Percentiles rank a stretch among this genome's conserved stretches.
phyloP scores from a whole-genome alignment of 64 coral and sea anemone species.

The Montipora capricornis region DNA sequence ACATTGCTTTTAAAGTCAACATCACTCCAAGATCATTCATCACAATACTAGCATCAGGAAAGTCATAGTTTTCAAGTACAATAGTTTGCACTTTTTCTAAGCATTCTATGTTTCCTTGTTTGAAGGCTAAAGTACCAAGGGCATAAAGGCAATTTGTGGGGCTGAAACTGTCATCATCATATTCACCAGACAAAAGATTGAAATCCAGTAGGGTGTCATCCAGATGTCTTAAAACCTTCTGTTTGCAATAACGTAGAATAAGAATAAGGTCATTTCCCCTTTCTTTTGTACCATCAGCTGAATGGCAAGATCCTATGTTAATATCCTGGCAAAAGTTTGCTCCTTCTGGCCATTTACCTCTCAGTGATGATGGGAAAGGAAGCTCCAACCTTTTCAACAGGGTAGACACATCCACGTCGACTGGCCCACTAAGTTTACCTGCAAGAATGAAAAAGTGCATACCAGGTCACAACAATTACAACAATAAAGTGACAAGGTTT shows the following conservation, averaged over 20 bases:
- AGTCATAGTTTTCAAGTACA: background rate
- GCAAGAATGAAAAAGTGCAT: no score
- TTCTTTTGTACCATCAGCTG: background rate
- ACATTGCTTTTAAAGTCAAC: background rate
- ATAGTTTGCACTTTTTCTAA: background rate
- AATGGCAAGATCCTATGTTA: background rate
- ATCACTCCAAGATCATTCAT: conserved; percentile 27
- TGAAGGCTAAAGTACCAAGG: background rate
- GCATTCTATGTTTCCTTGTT: background rate
- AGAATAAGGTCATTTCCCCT: background rate
- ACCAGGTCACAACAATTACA: no score
- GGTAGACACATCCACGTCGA: rapidly evolving
- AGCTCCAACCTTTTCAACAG: no score
- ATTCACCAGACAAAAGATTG: background rate
- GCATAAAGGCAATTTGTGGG: background rate
- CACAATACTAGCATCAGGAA: background rate
- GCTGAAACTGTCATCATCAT: background rate
- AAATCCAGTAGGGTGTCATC: background rate
- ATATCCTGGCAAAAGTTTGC: background rate
- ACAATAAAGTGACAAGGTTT: no score
- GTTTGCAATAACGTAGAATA: background rate
- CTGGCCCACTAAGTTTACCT: no score
- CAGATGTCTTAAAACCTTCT: background rate
- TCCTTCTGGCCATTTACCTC: background rate
- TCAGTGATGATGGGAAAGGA: no score